Evolutionary conservation across 2,797 vertebrate species (phyloP).

Genomic region (Paedocypris micromegethes): DNA sequence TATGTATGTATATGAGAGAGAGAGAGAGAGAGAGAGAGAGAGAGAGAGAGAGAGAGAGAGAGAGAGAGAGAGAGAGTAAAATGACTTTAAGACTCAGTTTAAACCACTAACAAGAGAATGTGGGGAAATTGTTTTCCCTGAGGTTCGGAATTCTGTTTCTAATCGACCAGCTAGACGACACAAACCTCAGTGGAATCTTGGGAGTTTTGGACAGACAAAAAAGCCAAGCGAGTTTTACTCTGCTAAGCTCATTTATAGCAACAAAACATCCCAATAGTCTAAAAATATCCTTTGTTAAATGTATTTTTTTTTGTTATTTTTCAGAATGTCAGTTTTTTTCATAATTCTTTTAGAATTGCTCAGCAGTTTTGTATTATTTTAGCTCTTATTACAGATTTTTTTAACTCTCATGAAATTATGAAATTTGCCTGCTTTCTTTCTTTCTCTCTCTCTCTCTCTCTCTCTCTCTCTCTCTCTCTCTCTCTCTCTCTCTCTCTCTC

Average conservation of each 20-base stretch:
- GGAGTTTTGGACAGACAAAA: conserved; percentile 2
- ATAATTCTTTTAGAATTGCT: not conserved
- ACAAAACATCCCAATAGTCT: not conserved
- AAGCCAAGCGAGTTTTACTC: conserved; percentile 15
- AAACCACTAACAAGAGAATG: conserved; percentile 39
- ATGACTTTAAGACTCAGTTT: too few species aligned
- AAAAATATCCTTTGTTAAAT: not conserved
- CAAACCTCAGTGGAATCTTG: conserved; percentile 37
- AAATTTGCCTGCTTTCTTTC: not conserved
- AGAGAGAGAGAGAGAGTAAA: not conserved
- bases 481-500: conserved; percentile 2
- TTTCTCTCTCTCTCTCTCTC: conserved; percentile 5
- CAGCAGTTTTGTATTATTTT: too few species aligned
- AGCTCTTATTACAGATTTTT: too few species aligned
- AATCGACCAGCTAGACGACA: conserved; percentile 17
- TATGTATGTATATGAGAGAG: conserved; percentile 18
- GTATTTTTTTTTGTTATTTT: not conserved
- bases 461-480: not conserved
- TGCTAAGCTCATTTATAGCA: conserved; percentile 22
- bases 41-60: conserved; percentile 1
- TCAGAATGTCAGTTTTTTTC: not conserved
- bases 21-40: conserved; percentile 13
- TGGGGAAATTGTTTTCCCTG: conserved; percentile 38
- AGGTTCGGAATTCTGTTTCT: conserved; percentile 14
- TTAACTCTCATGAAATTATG: too few species aligned